These are phyloP conservation scores for Lithophane semibrunnea DNA, from an alignment of 2,888 invertebrate species.

Conservation along the genomic window DNA sequence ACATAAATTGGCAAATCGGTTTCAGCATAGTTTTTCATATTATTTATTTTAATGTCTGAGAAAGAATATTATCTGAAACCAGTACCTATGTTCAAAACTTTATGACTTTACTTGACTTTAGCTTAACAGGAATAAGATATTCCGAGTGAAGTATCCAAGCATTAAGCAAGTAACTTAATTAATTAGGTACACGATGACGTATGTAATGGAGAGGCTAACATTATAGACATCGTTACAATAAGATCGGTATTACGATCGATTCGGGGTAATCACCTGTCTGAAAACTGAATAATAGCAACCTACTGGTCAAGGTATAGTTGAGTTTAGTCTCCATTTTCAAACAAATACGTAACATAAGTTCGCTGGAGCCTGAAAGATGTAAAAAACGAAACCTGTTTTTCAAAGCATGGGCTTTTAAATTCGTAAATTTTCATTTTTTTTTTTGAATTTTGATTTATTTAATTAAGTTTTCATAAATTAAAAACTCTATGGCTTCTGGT, in stretches of 20 bases:
- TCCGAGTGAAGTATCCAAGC: not conserved
- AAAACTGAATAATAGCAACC: not conserved
- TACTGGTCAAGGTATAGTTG: not conserved
- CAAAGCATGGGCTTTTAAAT: not conserved
- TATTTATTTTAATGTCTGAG: no score
- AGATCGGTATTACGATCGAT: not conserved
- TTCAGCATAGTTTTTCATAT: not conserved
- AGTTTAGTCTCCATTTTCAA: not conserved
- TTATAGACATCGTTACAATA: slow-evolving; percentile 7
- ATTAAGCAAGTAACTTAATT: not conserved
- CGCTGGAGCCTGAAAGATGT: not conserved
- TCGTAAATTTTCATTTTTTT: not conserved
- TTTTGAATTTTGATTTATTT: not conserved
- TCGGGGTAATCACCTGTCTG: not conserved
- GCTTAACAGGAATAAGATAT: not conserved
- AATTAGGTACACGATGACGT: slow-evolving; percentile 1
- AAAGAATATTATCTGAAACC: not conserved
- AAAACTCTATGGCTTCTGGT: not conserved
- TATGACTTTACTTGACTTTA: not conserved
- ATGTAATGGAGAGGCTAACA: slow-evolving; percentile 6
- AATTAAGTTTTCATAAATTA: not conserved
- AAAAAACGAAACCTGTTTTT: not conserved
- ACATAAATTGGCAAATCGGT: not conserved
- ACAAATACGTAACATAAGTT: not conserved
- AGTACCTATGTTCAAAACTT: not conserved